These are phyloP conservation scores for Champsocephalus gunnari DNA, from an alignment of 2,797 vertebrate genomes.

Conservation along the genomic window DNA sequence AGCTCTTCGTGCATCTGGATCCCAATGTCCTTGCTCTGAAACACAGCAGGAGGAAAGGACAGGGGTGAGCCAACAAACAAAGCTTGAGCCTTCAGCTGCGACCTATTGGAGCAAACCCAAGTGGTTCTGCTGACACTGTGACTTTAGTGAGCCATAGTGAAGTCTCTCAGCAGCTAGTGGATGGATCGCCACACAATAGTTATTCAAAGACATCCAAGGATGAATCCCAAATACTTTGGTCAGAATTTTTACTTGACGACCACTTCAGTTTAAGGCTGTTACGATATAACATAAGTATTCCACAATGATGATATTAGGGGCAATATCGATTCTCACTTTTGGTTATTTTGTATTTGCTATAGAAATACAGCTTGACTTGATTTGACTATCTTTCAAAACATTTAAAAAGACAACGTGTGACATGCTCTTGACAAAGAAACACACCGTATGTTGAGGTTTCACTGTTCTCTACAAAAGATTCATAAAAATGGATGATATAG, in stretches of 20 bases:
- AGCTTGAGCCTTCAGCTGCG: conserved; percentile 22
- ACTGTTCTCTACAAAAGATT: background rate
- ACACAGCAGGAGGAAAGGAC: conserved; percentile 59
- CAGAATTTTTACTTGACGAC: background rate
- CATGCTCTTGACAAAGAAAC: conserved; percentile 21
- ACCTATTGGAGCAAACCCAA: conserved; percentile 26
- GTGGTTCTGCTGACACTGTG: background rate
- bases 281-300: too few species aligned
- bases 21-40: conserved; percentile 98
- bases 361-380: too few species aligned
- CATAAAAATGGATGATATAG: conserved; percentile 22
- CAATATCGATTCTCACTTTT: too few species aligned
- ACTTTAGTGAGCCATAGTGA: conserved; percentile 23
- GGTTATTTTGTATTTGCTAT: too few species aligned
- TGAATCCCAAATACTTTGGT: background rate
- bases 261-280: background rate
- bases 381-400: too few species aligned
- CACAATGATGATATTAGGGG: too few species aligned
- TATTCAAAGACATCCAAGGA: conserved; percentile 13
- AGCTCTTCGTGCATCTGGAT: conserved; percentile 99
- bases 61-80: conserved; percentile 32
- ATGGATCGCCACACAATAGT: conserved; percentile 1
- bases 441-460: background rate
- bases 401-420: conserved; percentile 20
- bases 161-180: background rate